phyloP scores from a whole-genome alignment of 2,888 invertebrate genomes.

The Lomographa bimaculata region DNA sequence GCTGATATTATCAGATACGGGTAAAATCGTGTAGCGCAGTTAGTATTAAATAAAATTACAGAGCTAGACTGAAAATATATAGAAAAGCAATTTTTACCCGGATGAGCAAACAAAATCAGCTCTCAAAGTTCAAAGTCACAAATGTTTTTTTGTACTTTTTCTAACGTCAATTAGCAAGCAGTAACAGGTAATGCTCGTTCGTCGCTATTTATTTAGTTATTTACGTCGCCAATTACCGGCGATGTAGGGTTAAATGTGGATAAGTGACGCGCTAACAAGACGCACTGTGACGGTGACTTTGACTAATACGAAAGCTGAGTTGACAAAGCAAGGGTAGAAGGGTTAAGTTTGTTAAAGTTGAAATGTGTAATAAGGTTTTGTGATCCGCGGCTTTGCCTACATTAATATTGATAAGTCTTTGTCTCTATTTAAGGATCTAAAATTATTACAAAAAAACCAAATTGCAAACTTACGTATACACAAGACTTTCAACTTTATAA shows the following conservation, averaged over 20 bases:
- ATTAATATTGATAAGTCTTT: no score
- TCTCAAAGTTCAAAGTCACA: neutral
- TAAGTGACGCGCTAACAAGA: slow-evolving; percentile 59
- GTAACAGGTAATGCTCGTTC: slow-evolving; percentile 35
- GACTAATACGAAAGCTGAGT: slow-evolving; percentile 22
- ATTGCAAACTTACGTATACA: no score
- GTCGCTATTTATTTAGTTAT: slow-evolving; percentile 51
- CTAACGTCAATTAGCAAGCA: slow-evolving; percentile 32
- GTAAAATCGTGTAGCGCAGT: no score
- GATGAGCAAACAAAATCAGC: slow-evolving; percentile 2
- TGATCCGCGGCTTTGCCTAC: no score
- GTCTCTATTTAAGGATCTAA: no score
- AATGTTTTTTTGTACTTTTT: neutral
- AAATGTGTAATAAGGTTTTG: slow-evolving; percentile 1
- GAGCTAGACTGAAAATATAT: no score
- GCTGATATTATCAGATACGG: no score
- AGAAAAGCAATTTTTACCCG: no score
- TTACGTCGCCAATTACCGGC: slow-evolving; percentile 57
- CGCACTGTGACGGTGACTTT: slow-evolving; percentile 36
- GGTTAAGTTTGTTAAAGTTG: slow-evolving; percentile 3
- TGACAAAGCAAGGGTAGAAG: slow-evolving; percentile 12
- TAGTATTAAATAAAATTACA: no score
- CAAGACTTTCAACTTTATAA: no score
- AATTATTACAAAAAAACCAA: no score
- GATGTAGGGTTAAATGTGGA: slow-evolving; percentile 56